A percentile compares a stretch with the other conserved stretches of the same genome.
These are phyloP conservation scores for Amiota communis DNA, from an alignment of 2,888 invertebrate species.

Conservation along the genomic window DNA sequence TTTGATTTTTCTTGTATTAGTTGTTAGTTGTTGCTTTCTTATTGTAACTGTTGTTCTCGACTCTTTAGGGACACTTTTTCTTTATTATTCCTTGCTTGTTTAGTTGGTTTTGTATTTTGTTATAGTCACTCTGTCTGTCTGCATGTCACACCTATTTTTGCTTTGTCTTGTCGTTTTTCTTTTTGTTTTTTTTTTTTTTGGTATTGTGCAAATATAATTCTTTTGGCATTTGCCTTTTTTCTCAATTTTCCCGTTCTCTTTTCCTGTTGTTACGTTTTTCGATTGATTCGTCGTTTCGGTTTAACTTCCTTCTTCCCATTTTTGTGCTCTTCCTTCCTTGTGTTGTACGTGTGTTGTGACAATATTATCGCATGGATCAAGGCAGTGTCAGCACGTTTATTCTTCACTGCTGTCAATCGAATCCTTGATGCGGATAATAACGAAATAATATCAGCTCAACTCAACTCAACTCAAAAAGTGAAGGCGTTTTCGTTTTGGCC, in stretches of 20 bases:
- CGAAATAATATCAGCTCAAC: slow-evolving; percentile 61
- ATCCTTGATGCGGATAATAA: slow-evolving; percentile 66
- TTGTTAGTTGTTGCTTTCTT: slow-evolving; percentile 25
- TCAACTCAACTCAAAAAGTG: slow-evolving; percentile 44
- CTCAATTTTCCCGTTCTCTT: background rate
- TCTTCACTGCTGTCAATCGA: slow-evolving; percentile 57
- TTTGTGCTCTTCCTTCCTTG: slow-evolving; percentile 30
- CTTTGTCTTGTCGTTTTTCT: background rate
- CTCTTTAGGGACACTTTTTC: background rate
- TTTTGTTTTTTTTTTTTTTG: background rate
- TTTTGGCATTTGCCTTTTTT: slow-evolving; percentile 7
- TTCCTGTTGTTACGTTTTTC: background rate
- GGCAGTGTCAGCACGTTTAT: slow-evolving; percentile 61
- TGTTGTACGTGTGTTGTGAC: slow-evolving; percentile 51
- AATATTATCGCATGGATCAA: slow-evolving; percentile 63
- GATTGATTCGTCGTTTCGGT: background rate
- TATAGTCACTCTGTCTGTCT: background rate
- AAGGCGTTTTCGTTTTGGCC: slow-evolving; percentile 34
- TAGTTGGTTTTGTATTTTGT: background rate
- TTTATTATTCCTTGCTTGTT: slow-evolving; percentile 6
- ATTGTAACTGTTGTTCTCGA: background rate
- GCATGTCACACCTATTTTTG: slow-evolving; percentile 8
- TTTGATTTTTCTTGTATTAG: slow-evolving; percentile 56
- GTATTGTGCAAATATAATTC: slow-evolving; percentile 19
- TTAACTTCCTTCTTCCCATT: slow-evolving; percentile 11